phyloP scores from a whole-genome alignment of 2,113 vertebrate species.

The Calidris pugnax region DNA sequence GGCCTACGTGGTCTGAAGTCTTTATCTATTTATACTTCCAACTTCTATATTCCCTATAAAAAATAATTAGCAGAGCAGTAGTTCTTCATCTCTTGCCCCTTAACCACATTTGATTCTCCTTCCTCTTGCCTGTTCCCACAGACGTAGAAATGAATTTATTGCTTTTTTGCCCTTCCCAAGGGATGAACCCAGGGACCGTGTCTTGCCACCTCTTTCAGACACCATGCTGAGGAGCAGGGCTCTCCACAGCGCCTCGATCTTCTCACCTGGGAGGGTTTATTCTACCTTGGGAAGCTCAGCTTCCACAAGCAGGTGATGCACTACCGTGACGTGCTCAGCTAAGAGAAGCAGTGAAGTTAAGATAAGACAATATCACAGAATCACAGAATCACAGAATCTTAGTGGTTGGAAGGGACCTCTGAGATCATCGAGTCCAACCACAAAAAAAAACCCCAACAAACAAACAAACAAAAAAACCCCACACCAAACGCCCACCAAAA shows the following conservation, averaged over 20 bases:
- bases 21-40: background rate
- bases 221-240: background rate
- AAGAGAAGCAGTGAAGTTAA: background rate
- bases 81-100: background rate
- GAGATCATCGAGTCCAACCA: too few relatives aligned
- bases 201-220: background rate
- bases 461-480: too few relatives aligned
- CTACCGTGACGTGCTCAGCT: background rate
- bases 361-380: background rate
- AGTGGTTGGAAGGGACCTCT: too few relatives aligned
- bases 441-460: too few relatives aligned
- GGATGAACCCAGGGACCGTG: rapidly evolving
- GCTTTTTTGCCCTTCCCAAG: background rate
- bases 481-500: too few relatives aligned
- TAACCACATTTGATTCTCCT: background rate
- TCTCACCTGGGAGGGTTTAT: background rate
- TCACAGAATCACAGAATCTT: too few relatives aligned
- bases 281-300: background rate
- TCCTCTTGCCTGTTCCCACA: background rate
- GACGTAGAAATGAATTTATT: background rate
- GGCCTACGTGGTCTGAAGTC: background rate
- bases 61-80: background rate
- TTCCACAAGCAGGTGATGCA: background rate
- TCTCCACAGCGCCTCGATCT: background rate
- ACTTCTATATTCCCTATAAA: background rate